phyloP scores from a whole-genome alignment of 2,113 vertebrate species.

The Oostethus manadensis region DNA sequence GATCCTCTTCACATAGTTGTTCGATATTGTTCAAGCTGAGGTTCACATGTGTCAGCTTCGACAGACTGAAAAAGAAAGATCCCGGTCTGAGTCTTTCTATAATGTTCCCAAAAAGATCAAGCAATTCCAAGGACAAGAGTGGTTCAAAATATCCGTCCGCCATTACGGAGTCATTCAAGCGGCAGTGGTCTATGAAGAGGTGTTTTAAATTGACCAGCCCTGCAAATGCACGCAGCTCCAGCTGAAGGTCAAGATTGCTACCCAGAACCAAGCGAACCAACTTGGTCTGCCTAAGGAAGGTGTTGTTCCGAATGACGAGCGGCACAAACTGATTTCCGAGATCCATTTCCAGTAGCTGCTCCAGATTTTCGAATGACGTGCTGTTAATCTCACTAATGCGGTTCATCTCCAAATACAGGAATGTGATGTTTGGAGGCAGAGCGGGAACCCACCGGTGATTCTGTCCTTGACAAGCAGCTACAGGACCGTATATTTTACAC shows the following conservation, averaged over 20 bases:
- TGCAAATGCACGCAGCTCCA: constrained; percentile 76
- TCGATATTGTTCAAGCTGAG: constrained; percentile 70
- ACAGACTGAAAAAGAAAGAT: constrained; percentile 73
- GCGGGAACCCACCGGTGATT: constrained; percentile 66
- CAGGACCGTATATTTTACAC: constrained; percentile 49
- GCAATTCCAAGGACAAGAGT: constrained; percentile 67
- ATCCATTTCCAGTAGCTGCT: constrained; percentile 59
- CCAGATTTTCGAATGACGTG: constrained; percentile 66
- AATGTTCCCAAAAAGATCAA: constrained; percentile 71
- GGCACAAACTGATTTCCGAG: constrained; percentile 58
- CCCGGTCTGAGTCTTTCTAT: constrained; percentile 73
- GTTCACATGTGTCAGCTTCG: constrained; percentile 62
- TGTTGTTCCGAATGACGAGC: constrained; percentile 67
- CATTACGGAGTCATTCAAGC: constrained; percentile 70
- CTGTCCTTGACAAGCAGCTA: constrained; percentile 41
- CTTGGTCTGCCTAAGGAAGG: constrained; percentile 76
- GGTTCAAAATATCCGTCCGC: constrained; percentile 72
- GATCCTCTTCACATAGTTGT: constrained; percentile 75
- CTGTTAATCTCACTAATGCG: constrained; percentile 67
- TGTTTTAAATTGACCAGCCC: constrained; percentile 67
- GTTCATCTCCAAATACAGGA: constrained; percentile 72
- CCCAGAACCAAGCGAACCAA: constrained; percentile 73
- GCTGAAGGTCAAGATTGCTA: constrained; percentile 31
- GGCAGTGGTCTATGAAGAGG: constrained; percentile 68
- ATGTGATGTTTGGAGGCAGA: constrained; percentile 63